A percentile compares a stretch with the other conserved stretches of the same genome.
Conservation (phyloP, 2,113 vertebrate species). For the Protobothrops flavoviridis region DNA sequence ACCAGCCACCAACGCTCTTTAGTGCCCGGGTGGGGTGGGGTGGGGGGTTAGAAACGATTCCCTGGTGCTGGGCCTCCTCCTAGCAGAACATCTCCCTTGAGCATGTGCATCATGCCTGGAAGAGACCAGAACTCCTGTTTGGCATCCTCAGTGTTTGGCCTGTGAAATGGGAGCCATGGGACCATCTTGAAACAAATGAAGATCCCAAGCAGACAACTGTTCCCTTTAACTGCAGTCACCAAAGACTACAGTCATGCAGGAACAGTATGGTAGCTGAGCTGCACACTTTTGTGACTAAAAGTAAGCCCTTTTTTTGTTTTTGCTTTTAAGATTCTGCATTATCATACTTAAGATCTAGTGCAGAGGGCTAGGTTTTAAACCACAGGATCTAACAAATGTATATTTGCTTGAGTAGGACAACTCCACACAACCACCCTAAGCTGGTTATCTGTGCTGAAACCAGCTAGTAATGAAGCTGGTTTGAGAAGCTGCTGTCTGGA, state of each 20-base stretch:
- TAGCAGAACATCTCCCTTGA: background rate
- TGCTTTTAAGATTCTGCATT: background rate
- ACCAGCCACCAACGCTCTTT: background rate
- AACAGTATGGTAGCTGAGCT: background rate
- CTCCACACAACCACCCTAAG: background rate
- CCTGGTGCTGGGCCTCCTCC: background rate
- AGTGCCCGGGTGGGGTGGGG: background rate
- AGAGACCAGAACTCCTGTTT: too few relatives aligned
- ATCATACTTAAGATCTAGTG: background rate
- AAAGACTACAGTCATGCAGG: background rate
- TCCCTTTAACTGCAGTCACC: background rate
- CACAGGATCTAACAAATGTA: background rate
- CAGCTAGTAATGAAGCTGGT: background rate
- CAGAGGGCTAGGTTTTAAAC: background rate
- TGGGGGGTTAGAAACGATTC: background rate
- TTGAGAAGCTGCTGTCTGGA: background rate
- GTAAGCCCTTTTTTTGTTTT: background rate
- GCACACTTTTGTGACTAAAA: background rate
- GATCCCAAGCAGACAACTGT: background rate
- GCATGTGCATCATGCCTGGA: background rate
- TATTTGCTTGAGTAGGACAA: background rate
- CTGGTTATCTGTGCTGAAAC: background rate
- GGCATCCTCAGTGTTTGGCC: background rate
- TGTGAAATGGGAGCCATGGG: background rate
- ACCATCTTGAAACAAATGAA: background rate